Evolutionary conservation across 2,113 vertebrate genomes (phyloP), one percentile per base, ranked within the genome.

Genomic region (Toxotes chatareus): DNA sequence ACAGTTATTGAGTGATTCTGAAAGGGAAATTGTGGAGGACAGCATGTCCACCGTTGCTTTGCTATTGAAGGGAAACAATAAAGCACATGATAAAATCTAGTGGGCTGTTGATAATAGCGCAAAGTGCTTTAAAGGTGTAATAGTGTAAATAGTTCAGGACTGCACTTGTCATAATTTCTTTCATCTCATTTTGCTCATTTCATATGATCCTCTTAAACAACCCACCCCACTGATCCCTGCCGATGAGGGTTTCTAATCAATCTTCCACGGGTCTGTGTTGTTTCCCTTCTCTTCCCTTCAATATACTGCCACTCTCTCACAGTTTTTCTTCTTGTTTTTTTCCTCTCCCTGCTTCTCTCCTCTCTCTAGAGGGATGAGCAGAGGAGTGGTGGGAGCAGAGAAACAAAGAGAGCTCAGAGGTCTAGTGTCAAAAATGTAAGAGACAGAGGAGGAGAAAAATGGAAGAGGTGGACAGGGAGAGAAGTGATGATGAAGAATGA

Each of bases 141-240:
- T 56, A 17, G 27, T 14, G 4, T 34, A n/a, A 60, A 11, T 19
- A 23, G 68, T 62, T 79, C 53, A 80, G 27, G 11, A 66, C 44
- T 70, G 68, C 34, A 79, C 49, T 77, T 56, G 16, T 46, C 61
- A 27, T 56, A 17, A 57, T 72, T 79, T 71, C 46, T 61, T 88
- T 87, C 16, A 83, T 86, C 61, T 61, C 10, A 60, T 78, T 82
- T 71, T 55, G 56, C 53, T 89, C 36, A 67, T 75, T 89, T 88
- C 72, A 63, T 62, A 55, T 76, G 57, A 89, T 88, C 72, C 77
- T 83, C 75, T 88, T 79, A 74, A 87, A 53, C 64, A 75, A 36
- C n/a, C 55, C 71, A 71, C 69, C 60, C 63, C 55, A 27, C 67
- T 80, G 86, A 85, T 78, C 64, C 64, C 59, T 80, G 65, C 69